Conservation (phyloP, 2,113 vertebrate species). For the Alligator sinensis region DNA sequence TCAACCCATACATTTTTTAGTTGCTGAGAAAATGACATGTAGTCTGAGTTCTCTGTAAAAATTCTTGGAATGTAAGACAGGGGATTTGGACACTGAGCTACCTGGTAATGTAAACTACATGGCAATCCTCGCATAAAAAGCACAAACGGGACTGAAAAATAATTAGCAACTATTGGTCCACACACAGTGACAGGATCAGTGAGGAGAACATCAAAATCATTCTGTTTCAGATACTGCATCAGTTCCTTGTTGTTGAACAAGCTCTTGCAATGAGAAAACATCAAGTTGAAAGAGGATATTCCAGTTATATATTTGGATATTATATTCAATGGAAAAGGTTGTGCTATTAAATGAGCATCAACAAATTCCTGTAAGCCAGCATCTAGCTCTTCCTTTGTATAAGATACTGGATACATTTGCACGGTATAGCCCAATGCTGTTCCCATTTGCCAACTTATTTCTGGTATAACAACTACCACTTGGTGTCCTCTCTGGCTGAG, state of each 20-base stretch:
- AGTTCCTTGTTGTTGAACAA: slow-evolving; percentile 48
- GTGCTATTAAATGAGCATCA: neutral
- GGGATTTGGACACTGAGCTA: slow-evolving; percentile 13
- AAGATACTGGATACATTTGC: slow-evolving; percentile 73
- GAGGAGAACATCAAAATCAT: slow-evolving; percentile 61
- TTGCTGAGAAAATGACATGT: slow-evolving; percentile 85
- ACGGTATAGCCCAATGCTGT: slow-evolving; percentile 40
- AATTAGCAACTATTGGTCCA: slow-evolving; percentile 43
- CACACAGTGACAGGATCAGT: slow-evolving; percentile 62
- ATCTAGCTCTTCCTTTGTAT: slow-evolving; percentile 67
- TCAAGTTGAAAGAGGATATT: rapidly evolving
- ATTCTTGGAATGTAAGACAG: slow-evolving; percentile 50
- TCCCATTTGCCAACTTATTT: slow-evolving; percentile 74
- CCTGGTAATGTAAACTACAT: slow-evolving; percentile 51
- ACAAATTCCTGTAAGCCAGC: rapidly evolving
- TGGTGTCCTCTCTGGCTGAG: slow-evolving; percentile 81
- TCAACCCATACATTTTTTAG: slow-evolving; percentile 79
- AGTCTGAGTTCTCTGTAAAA: slow-evolving; percentile 53
- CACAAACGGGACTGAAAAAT: slow-evolving; percentile 57
- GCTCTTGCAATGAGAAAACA: slow-evolving; percentile 32
- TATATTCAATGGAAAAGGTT: neutral
- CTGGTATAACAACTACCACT: slow-evolving; percentile 80
- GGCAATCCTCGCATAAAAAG: slow-evolving; percentile 52
- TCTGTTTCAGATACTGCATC: slow-evolving; percentile 57
- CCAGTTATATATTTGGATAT: rapidly evolving